Evolutionary conservation across 2,113 vertebrate genomes (phyloP).

Genomic region (Heteronetta atricapilla): DNA sequence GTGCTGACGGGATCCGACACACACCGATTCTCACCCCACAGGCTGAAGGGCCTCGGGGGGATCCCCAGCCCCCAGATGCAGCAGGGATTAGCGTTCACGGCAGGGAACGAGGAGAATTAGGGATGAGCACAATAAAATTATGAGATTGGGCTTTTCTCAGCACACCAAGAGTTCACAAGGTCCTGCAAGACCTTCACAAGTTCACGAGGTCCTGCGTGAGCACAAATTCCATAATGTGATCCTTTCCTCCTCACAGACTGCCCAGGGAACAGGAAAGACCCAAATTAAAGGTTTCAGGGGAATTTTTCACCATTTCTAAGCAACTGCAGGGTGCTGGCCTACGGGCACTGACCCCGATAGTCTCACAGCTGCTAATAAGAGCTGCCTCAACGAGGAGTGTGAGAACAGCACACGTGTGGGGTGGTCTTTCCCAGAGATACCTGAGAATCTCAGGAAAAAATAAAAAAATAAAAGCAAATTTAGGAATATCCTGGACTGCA

Average conservation of each 20-base stretch:
- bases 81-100: neutral
- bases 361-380: neutral
- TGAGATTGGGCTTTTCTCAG: neutral
- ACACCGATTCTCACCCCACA: neutral
- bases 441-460: neutral
- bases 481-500: neutral
- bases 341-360: rapidly evolving
- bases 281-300: neutral
- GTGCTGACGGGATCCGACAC: neutral
- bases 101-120: neutral
- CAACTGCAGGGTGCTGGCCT: neutral
- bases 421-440: neutral
- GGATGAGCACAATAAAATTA: neutral
- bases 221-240: neutral
- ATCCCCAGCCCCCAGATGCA: rapidly evolving
- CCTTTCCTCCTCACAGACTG: neutral
- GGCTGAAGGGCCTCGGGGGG: neutral
- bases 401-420: neutral
- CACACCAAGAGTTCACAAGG: neutral
- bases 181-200: no score
- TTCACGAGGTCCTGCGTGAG: neutral
- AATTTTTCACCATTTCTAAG: neutral
- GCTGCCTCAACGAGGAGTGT: neutral
- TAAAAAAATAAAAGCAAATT: neutral
- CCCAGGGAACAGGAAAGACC: neutral